Evolutionary conservation across 1,140 invertebrate species (phyloP).

Genomic region (Hermatobates lingyangjiaoensis): DNA sequence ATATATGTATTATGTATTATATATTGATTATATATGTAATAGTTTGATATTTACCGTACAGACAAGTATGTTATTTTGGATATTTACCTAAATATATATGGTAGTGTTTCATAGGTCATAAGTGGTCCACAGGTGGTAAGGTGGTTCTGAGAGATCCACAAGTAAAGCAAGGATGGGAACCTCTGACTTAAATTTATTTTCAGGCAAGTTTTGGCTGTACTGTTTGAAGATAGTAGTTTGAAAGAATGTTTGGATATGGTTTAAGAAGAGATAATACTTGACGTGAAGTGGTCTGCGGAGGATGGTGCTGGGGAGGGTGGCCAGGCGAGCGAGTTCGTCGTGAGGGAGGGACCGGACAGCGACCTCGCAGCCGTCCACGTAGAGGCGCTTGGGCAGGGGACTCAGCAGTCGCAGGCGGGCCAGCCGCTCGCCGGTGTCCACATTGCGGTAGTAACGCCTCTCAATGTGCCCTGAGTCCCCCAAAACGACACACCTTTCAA

Average conservation of each 20-base stretch:
- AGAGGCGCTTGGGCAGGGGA: conserved; percentile 9
- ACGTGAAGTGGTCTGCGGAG: conserved; percentile 5
- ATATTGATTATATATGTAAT: too few relatives aligned
- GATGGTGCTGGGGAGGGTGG: not conserved
- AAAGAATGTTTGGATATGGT: not conserved
- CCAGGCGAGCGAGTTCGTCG: conserved; percentile 9
- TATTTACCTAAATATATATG: too few relatives aligned
- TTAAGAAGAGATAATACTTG: not conserved
- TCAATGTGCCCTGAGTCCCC: conserved; percentile 24
- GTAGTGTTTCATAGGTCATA: too few relatives aligned
- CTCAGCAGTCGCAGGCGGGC: conserved; percentile 19
- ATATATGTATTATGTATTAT: too few relatives aligned
- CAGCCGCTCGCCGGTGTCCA: conserved; percentile 26
- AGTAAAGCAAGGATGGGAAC: too few relatives aligned
- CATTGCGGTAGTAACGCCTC: conserved; percentile 24
- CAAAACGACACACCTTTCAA: too few relatives aligned
- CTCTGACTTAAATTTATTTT: too few relatives aligned
- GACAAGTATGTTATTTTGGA: too few relatives aligned
- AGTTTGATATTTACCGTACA: too few relatives aligned
- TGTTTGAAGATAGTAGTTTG: not conserved
- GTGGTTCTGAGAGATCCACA: too few relatives aligned
- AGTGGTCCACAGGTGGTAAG: too few relatives aligned
- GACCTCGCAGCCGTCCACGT: conserved; percentile 9
- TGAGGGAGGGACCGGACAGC: conserved; percentile 3
- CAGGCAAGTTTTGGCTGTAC: too few relatives aligned